Evolutionary conservation across 2,797 vertebrate genomes (phyloP), one percentile per base, ranked within the genome.

Genomic region (Silurus aristotelis): DNA sequence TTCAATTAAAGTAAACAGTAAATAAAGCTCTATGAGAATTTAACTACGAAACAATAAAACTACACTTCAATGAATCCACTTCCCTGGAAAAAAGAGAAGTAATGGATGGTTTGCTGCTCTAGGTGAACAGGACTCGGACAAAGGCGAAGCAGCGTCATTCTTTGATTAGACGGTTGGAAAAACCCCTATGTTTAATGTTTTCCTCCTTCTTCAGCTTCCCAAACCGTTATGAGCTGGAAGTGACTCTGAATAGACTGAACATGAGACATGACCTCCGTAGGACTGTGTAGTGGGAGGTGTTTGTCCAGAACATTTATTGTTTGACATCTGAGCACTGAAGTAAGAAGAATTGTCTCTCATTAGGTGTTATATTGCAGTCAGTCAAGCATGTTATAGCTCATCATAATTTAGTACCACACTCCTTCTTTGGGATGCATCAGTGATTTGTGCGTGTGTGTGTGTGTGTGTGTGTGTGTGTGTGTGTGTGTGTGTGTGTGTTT

Each of bases 301-400:
- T 84, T 67, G 48, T 60, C 73, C 31, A 5, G 31, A 60, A 14
- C 20, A 4, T 83, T 73, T 80, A 73, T 66, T 67, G 70, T n/a
- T 80, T 81, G 83, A 68, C 27, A 75, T 55, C n/a, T 79, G 56
- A 83, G 64, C 38, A 12, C 4, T 46, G 76, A 14, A n/a, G 25
- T 52, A n/a, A 27, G 76, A 72, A 46, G 89, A 87, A 56, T 20
- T 68, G 31, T n/a, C 88, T 82, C 78, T 92, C 89, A 91, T 93
- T 94, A 93, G 89, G 86, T 78, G 31, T 64, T 79, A 86, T 92
- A 87, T 92, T 92, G 64, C 89, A 92, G 90, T 87, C 93, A 92
- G 91, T 93, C 93, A 91, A 90, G 91, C 93, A 31, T 92, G 92
- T 92, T 91, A 94, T 94, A 93, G 93, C 91, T 92, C 92, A 92